phyloP scores from a whole-genome alignment of 2,113 vertebrate species.

The Anarhynchus alexandrinus region DNA sequence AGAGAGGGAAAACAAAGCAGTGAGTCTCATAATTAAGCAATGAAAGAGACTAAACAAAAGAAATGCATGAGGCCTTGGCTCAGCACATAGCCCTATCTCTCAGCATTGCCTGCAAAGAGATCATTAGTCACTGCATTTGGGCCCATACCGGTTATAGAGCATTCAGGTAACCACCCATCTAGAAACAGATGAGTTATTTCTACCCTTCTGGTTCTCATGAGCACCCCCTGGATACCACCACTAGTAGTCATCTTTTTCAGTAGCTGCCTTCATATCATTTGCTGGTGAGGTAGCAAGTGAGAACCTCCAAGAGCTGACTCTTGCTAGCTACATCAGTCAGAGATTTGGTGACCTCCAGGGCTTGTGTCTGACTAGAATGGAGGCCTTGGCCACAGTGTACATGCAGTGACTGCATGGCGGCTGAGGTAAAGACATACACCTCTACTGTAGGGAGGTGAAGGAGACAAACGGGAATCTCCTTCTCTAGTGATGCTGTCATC shows the following conservation, averaged over 20 bases:
- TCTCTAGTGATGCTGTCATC: neutral
- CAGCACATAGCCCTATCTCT: neutral
- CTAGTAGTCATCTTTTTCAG: neutral
- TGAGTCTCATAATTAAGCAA: neutral
- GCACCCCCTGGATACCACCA: neutral
- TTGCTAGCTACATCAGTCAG: neutral
- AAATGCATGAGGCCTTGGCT: neutral
- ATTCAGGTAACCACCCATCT: neutral
- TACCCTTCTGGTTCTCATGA: neutral
- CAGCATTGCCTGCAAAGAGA: neutral
- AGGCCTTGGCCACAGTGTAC: neutral
- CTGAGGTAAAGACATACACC: neutral
- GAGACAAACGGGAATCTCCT: fast-evolving
- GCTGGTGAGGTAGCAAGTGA: neutral
- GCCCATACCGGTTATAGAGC: neutral
- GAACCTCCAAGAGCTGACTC: fast-evolving
- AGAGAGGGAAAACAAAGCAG: neutral
- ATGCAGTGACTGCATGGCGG: neutral
- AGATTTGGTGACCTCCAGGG: neutral
- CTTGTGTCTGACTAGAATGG: fast-evolving
- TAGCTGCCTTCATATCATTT: neutral
- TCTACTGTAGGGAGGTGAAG: neutral
- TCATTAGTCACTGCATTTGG: neutral
- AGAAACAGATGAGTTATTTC: neutral
- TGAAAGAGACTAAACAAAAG: neutral